phyloP scores from a whole-genome alignment of 2,888 invertebrate species.

The Artemia sp. region DNA sequence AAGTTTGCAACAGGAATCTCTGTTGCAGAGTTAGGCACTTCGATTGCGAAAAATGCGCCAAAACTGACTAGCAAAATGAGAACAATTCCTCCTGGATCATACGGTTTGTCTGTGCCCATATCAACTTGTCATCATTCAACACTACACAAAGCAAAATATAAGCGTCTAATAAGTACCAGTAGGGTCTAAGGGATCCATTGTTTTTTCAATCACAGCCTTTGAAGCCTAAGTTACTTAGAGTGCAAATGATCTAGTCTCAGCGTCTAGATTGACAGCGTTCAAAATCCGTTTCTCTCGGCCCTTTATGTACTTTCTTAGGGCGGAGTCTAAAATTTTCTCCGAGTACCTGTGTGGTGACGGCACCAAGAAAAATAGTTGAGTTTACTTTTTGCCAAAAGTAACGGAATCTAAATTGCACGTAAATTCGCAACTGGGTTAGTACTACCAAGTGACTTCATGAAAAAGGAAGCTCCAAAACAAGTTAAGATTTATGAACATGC shows the following conservation, averaged over 20 bases:
- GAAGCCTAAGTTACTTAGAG: neutral
- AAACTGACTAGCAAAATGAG: neutral
- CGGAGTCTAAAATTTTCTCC: conserved; percentile 1
- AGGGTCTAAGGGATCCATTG: conserved; percentile 14
- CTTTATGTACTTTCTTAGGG: conserved; percentile 13
- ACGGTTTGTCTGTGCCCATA: conserved; percentile 7
- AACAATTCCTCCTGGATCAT: conserved; percentile 12
- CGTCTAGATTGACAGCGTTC: conserved; percentile 2
- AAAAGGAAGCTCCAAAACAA: no score
- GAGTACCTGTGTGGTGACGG: neutral
- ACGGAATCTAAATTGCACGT: neutral
- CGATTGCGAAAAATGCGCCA: neutral
- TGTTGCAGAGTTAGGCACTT: neutral
- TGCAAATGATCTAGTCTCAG: neutral
- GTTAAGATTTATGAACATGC: no score
- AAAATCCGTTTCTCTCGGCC: neutral
- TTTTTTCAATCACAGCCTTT: neutral
- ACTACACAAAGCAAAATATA: conserved; percentile 5
- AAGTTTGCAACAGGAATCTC: conserved; percentile 8
- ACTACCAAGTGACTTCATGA: neutral
- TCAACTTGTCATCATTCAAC: neutral
- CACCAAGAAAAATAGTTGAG: neutral
- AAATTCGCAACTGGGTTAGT: conserved; percentile 13
- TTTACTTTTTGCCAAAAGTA: conserved; percentile 13
- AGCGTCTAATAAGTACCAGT: neutral